A percentile compares a stretch with the other conserved stretches of the same genome.
phyloP scores from a whole-genome alignment of 2,888 invertebrate genomes.

The Acholoe squamosa region DNA sequence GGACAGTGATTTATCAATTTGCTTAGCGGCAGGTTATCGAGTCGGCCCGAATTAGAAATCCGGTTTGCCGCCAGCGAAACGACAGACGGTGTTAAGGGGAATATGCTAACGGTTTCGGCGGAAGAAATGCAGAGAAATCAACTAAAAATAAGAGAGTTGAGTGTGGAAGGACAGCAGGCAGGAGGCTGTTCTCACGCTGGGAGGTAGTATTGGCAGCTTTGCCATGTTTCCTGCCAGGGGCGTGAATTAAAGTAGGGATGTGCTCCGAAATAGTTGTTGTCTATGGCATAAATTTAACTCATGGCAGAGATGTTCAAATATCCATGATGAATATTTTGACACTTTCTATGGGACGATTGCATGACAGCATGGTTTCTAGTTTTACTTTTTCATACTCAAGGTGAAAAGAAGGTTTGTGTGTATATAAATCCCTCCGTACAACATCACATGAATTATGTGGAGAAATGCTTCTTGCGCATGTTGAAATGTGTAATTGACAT shows the following conservation, averaged over 20 bases:
- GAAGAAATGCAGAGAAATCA: not conserved
- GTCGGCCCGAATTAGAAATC: constrained; percentile 43
- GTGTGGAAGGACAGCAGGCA: not conserved
- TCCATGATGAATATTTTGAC: too few species aligned
- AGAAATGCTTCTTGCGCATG: too few species aligned
- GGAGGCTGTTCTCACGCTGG: not conserved
- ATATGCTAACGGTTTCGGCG: constrained; percentile 18
- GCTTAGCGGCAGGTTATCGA: constrained; percentile 35
- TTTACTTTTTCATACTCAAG: too few species aligned
- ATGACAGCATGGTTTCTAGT: too few species aligned
- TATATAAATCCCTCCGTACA: too few species aligned
- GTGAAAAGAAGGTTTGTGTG: too few species aligned
- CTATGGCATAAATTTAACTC: too few species aligned
- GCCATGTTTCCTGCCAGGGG: constrained; percentile 19
- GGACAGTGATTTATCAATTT: constrained; percentile 48
- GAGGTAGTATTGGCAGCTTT: not conserved
- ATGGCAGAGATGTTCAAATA: too few species aligned
- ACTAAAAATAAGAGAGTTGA: not conserved
- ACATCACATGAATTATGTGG: too few species aligned
- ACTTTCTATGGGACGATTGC: too few species aligned
- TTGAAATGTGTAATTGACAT: too few species aligned
- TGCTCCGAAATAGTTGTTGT: too few species aligned
- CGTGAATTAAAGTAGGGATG: not conserved
- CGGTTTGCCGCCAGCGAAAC: constrained; percentile 11
- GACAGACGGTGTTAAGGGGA: not conserved